Evolutionary conservation across 2,113 vertebrate genomes (phyloP), one percentile per base, ranked within the genome.

Genomic region (Phrynocephalus versicolor): DNA sequence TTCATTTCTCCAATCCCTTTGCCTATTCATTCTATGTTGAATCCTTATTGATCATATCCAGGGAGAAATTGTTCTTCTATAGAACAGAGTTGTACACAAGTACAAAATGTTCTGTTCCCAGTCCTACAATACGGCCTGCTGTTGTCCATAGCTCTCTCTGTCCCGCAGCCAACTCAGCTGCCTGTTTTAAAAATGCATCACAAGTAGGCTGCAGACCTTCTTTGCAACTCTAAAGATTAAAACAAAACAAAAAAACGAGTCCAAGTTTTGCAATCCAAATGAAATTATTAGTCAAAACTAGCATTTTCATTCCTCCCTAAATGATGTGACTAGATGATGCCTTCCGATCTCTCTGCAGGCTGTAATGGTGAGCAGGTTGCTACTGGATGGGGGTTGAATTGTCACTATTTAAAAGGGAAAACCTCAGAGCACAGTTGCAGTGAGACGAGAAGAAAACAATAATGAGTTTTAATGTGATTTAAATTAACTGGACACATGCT

Each of bases 401-500:
- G 16, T 73, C 6, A 18, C 30, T 69, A 2, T 64, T 91, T 89
- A 72, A 81, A 87, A 86, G 81, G 74, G 93, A 67, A 30, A 89
- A 64, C 1, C 37, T 83, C 79, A 25, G 6, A 80, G 83, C 1
- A 51, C 33, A 27, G 85, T 85, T 86, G 88, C 79, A 80, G 37
- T 84, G 25, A 89, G 83, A 85, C 33, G 33, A 75, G 87, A 86
- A 86, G 70, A 91, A 93, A 95, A 87, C 27, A 79, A 69, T 92
- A 87, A 91, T 39, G 33, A 75, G 80, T 23, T 87, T 71, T 79
- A 91, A 62, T 82, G 62, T 89, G 82, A 90, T 87, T 93, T 93
- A 94, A 95, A 94, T 91, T 88, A 95, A 90, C 82, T 82, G 86
- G 85, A 93, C 76, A 71, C 80, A 88, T 33, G 71, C 60, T 91